Conservation (phyloP, 2,888 invertebrate genomes). For the Aquatica leii region DNA sequence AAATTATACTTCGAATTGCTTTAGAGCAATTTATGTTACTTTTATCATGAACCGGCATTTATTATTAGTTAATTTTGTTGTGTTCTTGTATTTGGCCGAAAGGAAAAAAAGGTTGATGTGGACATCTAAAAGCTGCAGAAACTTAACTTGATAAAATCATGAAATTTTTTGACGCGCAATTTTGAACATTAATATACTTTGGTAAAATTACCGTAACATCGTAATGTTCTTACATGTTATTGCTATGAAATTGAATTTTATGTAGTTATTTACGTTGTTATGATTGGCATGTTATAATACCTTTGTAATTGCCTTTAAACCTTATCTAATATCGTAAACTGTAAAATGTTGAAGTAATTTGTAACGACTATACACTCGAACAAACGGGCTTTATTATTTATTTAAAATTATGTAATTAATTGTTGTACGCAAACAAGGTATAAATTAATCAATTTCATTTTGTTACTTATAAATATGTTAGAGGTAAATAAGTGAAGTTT, state of each 20-base stretch:
- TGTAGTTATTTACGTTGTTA: conserved; percentile 11
- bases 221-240: conserved; percentile 2
- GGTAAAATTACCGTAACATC: conserved; percentile 7
- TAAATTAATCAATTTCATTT: no score
- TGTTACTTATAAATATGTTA: no score
- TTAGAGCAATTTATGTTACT: no score
- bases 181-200: neutral
- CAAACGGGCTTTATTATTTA: neutral
- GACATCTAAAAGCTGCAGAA: no score
- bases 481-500: no score
- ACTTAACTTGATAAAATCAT: neutral
- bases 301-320: conserved; percentile 9
- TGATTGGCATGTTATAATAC: conserved; percentile 13
- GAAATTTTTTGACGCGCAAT: neutral
- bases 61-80: no score
- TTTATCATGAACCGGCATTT: no score
- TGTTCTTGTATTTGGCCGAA: no score
- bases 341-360: conserved; percentile 4
- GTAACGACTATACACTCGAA: neutral
- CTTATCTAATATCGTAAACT: conserved; percentile 12
- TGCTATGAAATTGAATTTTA: conserved; percentile 12
- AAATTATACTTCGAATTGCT: no score
- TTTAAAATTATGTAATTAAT: neutral
- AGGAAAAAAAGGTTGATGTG: no score
- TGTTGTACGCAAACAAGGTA: no score